Conservation (phyloP, 1,140 invertebrate species). For the Copidosoma floridanum region DNA sequence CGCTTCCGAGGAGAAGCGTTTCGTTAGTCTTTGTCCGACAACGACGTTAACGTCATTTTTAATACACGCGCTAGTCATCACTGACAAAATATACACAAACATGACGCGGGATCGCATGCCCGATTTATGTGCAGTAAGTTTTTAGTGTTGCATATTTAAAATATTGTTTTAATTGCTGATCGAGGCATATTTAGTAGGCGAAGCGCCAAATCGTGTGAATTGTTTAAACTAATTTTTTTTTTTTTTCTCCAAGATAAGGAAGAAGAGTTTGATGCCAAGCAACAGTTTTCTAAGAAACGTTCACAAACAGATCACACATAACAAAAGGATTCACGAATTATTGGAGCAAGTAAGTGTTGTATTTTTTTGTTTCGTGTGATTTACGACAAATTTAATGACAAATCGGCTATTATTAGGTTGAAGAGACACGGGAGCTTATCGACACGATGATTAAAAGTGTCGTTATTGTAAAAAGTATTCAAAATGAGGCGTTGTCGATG, state of each 20-base stretch:
- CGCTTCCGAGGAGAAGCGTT: too few species aligned
- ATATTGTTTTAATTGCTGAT: not conserved
- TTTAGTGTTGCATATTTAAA: too few species aligned
- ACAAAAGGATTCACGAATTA: conserved; percentile 48
- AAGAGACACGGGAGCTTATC: conserved; percentile 56
- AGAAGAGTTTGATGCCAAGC: conserved; percentile 37
- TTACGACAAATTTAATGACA: conserved; percentile 22
- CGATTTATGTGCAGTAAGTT: conserved; percentile 51
- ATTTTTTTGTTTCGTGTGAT: not conserved
- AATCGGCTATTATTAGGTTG: conserved; percentile 47
- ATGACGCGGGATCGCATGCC: conserved; percentile 53
- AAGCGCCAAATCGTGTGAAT: not conserved
- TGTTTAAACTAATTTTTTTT: conserved; percentile 17
- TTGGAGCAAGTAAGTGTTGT: conserved; percentile 51
- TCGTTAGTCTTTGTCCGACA: not conserved
- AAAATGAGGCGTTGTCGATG: conserved; percentile 60
- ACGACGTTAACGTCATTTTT: not conserved
- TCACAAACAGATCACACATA: conserved; percentile 42
- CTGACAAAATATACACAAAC: conserved; percentile 30
- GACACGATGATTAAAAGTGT: conserved; percentile 56
- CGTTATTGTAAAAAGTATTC: conserved; percentile 56
- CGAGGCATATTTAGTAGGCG: not conserved
- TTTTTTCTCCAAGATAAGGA: conserved; percentile 37
- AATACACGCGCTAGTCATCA: too few species aligned
- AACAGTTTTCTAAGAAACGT: conserved; percentile 45